Conservation (phyloP, 2,888 invertebrate genomes). For the Andrena hattorfiana region DNA sequence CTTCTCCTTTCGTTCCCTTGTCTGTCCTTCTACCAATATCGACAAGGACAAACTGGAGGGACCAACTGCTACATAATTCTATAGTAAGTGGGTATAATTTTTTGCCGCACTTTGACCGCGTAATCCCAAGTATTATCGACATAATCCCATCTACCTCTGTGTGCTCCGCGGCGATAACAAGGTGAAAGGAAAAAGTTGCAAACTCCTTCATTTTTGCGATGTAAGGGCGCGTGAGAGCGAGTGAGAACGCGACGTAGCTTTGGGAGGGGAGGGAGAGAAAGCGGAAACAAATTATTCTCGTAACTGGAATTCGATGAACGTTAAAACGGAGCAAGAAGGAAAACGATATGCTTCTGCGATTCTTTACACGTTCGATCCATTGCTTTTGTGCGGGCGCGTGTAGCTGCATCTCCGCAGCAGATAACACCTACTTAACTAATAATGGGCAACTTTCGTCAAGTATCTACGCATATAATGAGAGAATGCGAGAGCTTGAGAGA, state of each 20-base stretch:
- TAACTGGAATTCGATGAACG: conserved; percentile 32
- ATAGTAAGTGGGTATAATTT: not conserved
- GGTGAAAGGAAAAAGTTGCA: conserved; percentile 31
- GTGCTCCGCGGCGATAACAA: conserved; percentile 4
- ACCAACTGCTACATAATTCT: not conserved
- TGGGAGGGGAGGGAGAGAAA: conserved; percentile 9
- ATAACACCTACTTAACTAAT: no score
- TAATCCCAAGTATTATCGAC: not conserved
- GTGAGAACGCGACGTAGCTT: not conserved
- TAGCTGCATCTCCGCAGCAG: no score
- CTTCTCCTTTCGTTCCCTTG: conserved; percentile 30
- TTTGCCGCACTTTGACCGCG: not conserved
- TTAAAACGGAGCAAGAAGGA: conserved; percentile 3
- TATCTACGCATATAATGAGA: no score
- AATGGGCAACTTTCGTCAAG: no score
- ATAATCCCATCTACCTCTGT: not conserved
- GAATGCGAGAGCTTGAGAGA: no score
- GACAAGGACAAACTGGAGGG: not conserved
- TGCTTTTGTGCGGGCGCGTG: no score
- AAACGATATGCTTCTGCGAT: conserved; percentile 11
- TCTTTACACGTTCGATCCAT: not conserved
- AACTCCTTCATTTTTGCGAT: conserved; percentile 31
- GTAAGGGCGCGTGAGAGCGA: conserved; percentile 11
- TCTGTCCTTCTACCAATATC: conserved; percentile 13
- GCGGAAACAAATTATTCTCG: conserved; percentile 37